Conservation (phyloP, 2,797 vertebrate species). For the Channallabes apus region DNA sequence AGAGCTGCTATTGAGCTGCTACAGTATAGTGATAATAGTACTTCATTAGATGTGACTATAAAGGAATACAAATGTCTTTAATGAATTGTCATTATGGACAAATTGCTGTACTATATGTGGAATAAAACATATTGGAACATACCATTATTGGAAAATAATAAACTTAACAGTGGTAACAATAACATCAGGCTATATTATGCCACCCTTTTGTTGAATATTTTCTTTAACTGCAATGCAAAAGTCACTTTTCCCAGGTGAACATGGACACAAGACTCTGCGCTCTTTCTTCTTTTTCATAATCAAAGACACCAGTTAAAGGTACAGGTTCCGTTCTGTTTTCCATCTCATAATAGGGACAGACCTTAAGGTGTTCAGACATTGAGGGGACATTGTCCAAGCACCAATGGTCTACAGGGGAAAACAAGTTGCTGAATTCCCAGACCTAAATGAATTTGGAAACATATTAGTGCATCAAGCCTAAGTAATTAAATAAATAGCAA, state of each 20-base stretch:
- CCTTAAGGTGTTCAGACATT: slow-evolving; percentile 89
- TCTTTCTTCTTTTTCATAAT: slow-evolving; percentile 62
- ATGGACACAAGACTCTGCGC: slow-evolving; percentile 42
- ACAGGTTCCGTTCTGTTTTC: slow-evolving; percentile 78
- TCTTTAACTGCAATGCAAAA: neutral
- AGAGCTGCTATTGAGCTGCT: neutral
- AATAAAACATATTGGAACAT: neutral
- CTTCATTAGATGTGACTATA: neutral
- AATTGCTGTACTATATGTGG: neutral
- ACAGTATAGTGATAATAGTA: neutral
- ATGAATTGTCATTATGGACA: neutral
- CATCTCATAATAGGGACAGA: slow-evolving; percentile 84
- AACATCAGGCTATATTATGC: neutral
- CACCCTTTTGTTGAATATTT: neutral
- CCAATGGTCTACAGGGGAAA: slow-evolving; percentile 87
- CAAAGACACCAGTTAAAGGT: slow-evolving; percentile 78
- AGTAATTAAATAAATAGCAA: neutral
- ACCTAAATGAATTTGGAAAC: slow-evolving; percentile 69
- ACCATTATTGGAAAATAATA: neutral
- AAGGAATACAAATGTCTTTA: neutral
- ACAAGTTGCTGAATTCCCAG: slow-evolving; percentile 92
- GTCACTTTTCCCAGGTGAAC: slow-evolving; percentile 46
- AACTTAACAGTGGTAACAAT: neutral
- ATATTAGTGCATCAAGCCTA: neutral
- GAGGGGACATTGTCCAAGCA: slow-evolving; percentile 72